Evolutionary conservation across 1,140 invertebrate genomes (phyloP), one percentile per base, ranked within the genome.

Genomic region (Camponotus vicinus): DNA sequence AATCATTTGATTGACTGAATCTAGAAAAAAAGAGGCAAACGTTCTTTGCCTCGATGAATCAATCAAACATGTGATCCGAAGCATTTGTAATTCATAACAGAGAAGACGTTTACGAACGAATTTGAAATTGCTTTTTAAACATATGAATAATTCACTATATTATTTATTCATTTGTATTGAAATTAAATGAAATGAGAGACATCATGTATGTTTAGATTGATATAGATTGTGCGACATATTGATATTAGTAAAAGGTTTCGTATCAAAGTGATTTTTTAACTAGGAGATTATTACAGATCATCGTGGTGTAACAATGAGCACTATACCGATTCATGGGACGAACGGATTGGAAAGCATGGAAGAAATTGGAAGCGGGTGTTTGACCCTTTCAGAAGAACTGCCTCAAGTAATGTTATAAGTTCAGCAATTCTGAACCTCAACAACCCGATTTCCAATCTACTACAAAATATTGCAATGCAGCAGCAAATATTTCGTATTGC

Each of bases 261-360:
- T 73, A 27, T 75, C 13, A 73, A 73, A 67, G 40, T 45, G 52
- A 73, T 73, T 75, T 86, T 73, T 75, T 71, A 87, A 88, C 21
- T 63, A 90, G 82, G 70, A 90, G 82, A 82, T 90, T 76, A 87
- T 90, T 90, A 70, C 64, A 76, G 55, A 78, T 83, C 75, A 80
- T 73, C 61, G 79, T 90, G 78, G 64, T 82, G 64, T 90, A 84
- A 90, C 88, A 82, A 88, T 88, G 91, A 91, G 86, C 88, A 91
- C 84, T 78, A 86, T 92, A 89, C 64, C 90, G 88, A 75, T 88
- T 91, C 90, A 87, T 88, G 92, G 93, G 86, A 92, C 88, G 86
- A 87, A 89, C 87, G 86, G 86, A 87, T 78, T 85, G 84, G 90
- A 73, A 91, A 89, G 77, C 45, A 67, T 73, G 79, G 79, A 87